Evolutionary conservation across 2,888 invertebrate species (phyloP).

Genomic region (Nyleta sp.): DNA sequence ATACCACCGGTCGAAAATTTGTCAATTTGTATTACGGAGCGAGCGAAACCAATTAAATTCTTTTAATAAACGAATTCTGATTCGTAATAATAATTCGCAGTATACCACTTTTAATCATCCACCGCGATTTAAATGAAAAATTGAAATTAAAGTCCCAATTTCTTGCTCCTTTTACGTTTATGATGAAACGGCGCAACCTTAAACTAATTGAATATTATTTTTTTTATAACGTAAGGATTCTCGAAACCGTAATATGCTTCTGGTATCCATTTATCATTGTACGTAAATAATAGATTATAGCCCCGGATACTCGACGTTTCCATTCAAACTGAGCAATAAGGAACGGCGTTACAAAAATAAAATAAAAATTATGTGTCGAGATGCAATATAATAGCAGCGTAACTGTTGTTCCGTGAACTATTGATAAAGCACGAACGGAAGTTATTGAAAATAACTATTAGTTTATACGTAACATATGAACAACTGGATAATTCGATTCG

Average conservation of each 20-base stretch:
- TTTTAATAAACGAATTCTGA: too few relatives aligned
- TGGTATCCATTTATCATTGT: not conserved
- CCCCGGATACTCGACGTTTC: not conserved
- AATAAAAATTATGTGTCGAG: not conserved
- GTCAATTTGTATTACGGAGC: too few relatives aligned
- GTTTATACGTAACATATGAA: not conserved
- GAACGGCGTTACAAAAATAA: not conserved
- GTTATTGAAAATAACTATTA: not conserved
- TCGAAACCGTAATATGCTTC: not conserved
- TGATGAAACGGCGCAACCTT: too few relatives aligned
- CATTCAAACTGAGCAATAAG: not conserved
- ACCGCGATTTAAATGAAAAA: too few relatives aligned
- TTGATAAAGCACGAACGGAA: not conserved
- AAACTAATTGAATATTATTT: too few relatives aligned
- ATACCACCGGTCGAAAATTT: too few relatives aligned
- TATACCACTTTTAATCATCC: too few relatives aligned
- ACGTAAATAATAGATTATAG: not conserved
- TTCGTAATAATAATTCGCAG: too few relatives aligned
- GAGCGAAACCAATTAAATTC: too few relatives aligned
- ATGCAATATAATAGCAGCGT: not conserved
- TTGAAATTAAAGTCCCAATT: too few relatives aligned
- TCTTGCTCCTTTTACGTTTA: too few relatives aligned
- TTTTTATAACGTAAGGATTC: not conserved
- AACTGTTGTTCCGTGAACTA: not conserved
- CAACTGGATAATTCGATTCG: too few relatives aligned